These are phyloP conservation scores for Alces alces DNA, from an alignment of 2,113 vertebrate genomes.

Conservation along the genomic window DNA sequence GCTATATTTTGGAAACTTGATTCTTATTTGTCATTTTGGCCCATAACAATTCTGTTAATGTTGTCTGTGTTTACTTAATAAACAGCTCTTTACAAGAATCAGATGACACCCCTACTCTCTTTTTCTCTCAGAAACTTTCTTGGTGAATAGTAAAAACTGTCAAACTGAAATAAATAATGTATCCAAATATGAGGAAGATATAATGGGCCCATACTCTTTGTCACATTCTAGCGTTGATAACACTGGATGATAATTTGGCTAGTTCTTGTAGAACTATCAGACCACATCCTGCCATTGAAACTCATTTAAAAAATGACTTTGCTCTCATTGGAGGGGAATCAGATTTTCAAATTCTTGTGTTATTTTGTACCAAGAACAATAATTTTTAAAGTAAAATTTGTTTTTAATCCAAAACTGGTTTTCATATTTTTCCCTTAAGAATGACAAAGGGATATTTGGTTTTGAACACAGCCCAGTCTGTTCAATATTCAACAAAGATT, in stretches of 20 bases:
- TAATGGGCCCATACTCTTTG: not conserved
- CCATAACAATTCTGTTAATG: not conserved
- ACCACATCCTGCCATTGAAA: not conserved
- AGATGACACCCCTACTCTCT: not conserved
- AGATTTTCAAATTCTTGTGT: constrained; percentile 27
- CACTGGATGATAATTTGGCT: not conserved
- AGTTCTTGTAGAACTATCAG: not conserved
- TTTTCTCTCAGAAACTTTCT: constrained; percentile 9
- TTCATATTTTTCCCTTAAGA: not conserved
- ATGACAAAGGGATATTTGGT: not conserved
- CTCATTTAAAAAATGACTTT: not conserved
- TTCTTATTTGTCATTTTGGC: constrained; percentile 11
- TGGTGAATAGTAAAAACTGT: constrained; percentile 20
- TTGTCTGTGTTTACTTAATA: not conserved
- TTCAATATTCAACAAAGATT: not conserved
- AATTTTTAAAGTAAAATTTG: constrained; percentile 35
- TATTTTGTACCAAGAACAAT: constrained; percentile 12
- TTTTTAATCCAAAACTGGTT: not conserved
- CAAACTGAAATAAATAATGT: not conserved
- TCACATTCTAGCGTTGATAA: not conserved
- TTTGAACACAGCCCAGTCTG: not conserved
- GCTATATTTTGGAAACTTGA: not conserved
- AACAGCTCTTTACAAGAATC: not conserved
- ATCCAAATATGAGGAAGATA: not conserved
- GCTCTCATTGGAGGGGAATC: not conserved